Conservation (phyloP, 1,140 invertebrate species). For the Scaptomyza pallida region DNA sequence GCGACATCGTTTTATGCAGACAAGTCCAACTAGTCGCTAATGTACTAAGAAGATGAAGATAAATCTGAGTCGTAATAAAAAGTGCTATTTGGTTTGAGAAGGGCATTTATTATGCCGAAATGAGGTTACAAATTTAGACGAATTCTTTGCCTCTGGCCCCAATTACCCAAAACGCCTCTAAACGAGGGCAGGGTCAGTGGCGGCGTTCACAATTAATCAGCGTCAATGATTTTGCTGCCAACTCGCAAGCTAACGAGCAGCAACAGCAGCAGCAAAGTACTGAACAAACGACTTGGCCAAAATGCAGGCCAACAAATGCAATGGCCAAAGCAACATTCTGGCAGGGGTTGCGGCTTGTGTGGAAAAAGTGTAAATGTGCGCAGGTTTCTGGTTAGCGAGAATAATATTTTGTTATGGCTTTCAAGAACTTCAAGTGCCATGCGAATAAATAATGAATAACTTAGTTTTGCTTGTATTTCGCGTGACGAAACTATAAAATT, state of each 20-base stretch:
- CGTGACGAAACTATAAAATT: no score
- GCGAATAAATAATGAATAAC: no score
- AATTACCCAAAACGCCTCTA: constrained; percentile 1
- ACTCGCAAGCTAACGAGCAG: constrained; percentile 1
- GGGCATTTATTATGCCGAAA: neutral
- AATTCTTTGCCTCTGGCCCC: neutral
- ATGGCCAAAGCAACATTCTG: constrained; percentile 4
- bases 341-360: neutral
- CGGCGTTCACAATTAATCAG: constrained; percentile 40
- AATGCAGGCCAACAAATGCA: constrained; percentile 27
- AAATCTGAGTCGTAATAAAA: neutral
- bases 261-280: neutral
- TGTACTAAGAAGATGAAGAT: constrained; percentile 6
- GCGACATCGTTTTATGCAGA: neutral
- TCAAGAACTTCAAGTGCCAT: no score
- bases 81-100: no score
- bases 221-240: constrained; percentile 30
- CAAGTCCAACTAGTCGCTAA: neutral
- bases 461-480: no score
- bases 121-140: neutral
- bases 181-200: constrained; percentile 40
- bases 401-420: neutral
- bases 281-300: neutral
- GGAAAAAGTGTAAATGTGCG: neutral
- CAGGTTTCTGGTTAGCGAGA: neutral